These are phyloP conservation scores for Halictus ligatus DNA, from an alignment of 2,888 invertebrate genomes.

Conservation along the genomic window DNA sequence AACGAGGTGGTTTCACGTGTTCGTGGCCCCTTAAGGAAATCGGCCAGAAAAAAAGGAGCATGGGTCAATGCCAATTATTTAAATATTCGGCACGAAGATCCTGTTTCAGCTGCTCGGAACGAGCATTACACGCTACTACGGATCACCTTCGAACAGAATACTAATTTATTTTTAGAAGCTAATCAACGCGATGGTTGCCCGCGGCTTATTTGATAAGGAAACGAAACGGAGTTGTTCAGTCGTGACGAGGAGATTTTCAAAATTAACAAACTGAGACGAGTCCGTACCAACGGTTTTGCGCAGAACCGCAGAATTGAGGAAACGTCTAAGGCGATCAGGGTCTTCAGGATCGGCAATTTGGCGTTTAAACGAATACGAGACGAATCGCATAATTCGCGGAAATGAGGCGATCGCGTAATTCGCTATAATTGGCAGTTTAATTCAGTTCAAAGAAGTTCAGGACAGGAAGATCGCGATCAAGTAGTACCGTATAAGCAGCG, in stretches of 20 bases:
- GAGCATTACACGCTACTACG: not conserved
- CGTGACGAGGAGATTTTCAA: not conserved
- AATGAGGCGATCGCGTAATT: conserved; percentile 58
- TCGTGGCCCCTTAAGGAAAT: conserved; percentile 11
- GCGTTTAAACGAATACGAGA: conserved; percentile 6
- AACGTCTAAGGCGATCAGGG: not conserved
- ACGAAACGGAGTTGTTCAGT: not conserved
- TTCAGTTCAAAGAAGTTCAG: conserved; percentile 31
- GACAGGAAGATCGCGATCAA: conserved; percentile 27
- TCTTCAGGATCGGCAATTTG: conserved; percentile 14
- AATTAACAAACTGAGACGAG: not conserved
- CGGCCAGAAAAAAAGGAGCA: not conserved
- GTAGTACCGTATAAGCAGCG: not conserved
- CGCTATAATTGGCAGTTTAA: conserved; percentile 31
- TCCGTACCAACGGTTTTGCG: not conserved
- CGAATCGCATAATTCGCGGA: conserved; percentile 65
- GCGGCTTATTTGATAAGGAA: conserved; percentile 3
- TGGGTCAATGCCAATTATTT: conserved; percentile 2
- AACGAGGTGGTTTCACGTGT: conserved; percentile 45
- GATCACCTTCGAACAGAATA: not conserved
- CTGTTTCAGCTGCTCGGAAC: not conserved
- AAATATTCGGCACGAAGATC: not conserved
- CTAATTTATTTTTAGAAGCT: not conserved
- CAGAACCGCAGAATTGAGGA: conserved; percentile 48
- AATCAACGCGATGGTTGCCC: not conserved